Evolutionary conservation across 2,888 invertebrate species (phyloP), one percentile per base, ranked within the genome.

Genomic region (Ormyrus pomaceus): DNA sequence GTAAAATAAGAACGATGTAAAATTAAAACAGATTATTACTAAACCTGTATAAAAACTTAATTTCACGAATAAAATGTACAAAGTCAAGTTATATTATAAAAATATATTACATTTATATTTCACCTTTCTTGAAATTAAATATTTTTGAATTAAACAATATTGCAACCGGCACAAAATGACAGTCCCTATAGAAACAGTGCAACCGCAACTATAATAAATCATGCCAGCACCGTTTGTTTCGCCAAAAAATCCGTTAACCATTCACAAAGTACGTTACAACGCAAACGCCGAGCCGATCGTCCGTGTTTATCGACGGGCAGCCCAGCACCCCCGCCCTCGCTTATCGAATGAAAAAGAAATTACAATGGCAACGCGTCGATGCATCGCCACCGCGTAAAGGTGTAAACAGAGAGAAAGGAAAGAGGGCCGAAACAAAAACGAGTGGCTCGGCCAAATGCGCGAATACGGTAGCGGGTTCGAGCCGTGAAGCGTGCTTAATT

Each of bases 401-500:
- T 34, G 61, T 70, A 48, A 62, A 62, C 55, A n/a, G 8, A 13
- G 19, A 53, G 53, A 3, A 56, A 7, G 53, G 19, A 53, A 45
- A 3, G 65, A 7, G 53, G 13, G 45, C 34, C 6, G 34, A 68
- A 34, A 68, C 53, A 68, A 68, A 68, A 68, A 11, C 34, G 7
- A 34, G 34, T 34, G 34, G 34, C 4, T 34, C 3, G 45, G 50
- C 50, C 13, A 65, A n/a, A 51, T 50, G 34, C n/a, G 13, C 9
- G 55, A 68, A 68, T 55, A 68, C 53, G 34, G 66, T 48, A 68
- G 53, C 66, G 11, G 50, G 50, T 13, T 59, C 50, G 11, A n/a
- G 10, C 48, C 56, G 62, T 61, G 50, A 56, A 74, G 73, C 58
- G 62, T 58, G 74, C 53, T 74, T 79, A 79, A 79, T 74, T 72